A percentile compares a stretch with the other conserved stretches of the same genome.
These are phyloP conservation scores for Erinaceus europaeus DNA, from an alignment of 2,113 vertebrate species.

Conservation along the genomic window DNA sequence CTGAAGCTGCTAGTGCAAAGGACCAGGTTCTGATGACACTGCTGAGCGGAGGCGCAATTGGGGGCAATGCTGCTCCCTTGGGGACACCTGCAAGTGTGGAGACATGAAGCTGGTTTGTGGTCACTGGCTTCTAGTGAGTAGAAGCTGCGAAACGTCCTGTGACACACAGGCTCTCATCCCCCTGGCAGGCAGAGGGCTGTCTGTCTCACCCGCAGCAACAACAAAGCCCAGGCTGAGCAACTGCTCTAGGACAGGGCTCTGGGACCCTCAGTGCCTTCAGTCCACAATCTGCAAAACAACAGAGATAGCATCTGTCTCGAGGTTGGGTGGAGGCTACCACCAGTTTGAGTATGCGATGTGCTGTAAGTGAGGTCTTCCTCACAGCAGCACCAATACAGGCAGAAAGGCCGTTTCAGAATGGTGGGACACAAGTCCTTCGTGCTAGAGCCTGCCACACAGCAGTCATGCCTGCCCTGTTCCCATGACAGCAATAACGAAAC, in stretches of 20 bases:
- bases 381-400: not conserved
- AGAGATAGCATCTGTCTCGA: not conserved
- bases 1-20: not conserved
- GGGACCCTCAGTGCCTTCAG: not conserved
- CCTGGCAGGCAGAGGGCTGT: not conserved
- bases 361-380: not conserved
- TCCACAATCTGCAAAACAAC: not conserved
- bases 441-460: rapidly evolving
- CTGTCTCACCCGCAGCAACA: rapidly evolving
- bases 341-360: not conserved
- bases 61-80: not conserved
- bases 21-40: not conserved
- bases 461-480: not conserved
- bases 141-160: not conserved
- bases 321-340: not conserved
- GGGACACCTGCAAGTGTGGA: not conserved
- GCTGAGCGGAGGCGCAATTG: not conserved
- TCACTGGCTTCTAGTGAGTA: not conserved
- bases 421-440: not conserved
- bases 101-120: not conserved
- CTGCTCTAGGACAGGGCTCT: not conserved
- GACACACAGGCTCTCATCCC: not conserved
- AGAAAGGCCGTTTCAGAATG: not conserved
- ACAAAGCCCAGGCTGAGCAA: not conserved
- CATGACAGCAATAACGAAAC: not conserved